These are phyloP conservation scores for Ferrisia virgata DNA, from an alignment of 2,888 invertebrate species.

Conservation along the genomic window DNA sequence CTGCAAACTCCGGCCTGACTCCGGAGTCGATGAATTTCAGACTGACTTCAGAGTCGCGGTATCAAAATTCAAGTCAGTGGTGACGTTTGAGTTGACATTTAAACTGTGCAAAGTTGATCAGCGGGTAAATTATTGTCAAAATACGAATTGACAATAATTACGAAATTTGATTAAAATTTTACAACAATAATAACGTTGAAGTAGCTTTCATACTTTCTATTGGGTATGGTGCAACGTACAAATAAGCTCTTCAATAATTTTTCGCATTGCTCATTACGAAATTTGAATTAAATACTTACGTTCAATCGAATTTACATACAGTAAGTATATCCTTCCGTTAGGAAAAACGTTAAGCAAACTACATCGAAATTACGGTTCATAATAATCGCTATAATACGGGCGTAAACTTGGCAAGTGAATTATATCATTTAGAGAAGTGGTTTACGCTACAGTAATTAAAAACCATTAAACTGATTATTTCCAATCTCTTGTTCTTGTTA, in stretches of 20 bases:
- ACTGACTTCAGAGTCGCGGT: no score
- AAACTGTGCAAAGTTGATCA: no score
- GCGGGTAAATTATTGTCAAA: no score
- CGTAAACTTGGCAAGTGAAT: not conserved
- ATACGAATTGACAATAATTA: no score
- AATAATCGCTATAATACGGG: not conserved
- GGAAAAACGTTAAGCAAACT: not conserved
- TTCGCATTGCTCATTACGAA: not conserved
- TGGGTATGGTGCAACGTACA: not conserved
- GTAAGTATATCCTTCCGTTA: not conserved
- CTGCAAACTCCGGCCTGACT: no score
- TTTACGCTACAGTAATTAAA: conserved; percentile 20
- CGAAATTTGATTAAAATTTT: no score
- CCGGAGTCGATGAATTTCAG: no score
- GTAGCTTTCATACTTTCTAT: not conserved
- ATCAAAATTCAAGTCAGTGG: no score
- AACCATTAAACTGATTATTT: not conserved
- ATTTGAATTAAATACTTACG: not conserved
- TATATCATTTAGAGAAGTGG: not conserved
- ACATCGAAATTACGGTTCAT: conserved; percentile 7
- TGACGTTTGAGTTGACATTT: no score
- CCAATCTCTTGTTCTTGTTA: not conserved
- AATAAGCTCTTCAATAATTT: not conserved
- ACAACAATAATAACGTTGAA: no score
- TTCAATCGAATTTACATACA: not conserved